Evolutionary conservation across 2,797 vertebrate species (phyloP), one percentile per base, ranked within the genome.

Genomic region (Ptychadena robeensis): DNA sequence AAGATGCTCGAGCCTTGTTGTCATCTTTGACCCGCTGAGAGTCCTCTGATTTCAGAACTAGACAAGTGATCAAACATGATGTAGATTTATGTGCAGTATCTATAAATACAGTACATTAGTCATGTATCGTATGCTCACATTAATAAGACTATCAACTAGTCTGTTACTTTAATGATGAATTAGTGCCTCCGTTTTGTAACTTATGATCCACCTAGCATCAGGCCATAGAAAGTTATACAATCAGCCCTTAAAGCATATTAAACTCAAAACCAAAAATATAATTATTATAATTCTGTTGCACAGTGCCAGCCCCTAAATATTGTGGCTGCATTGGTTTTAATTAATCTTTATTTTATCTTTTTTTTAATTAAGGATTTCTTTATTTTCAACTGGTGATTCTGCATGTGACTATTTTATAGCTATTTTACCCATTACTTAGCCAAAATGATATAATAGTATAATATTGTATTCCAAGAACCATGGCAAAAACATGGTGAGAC

Each of bases 41-140:
- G 35, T 73, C 57, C n/a, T 78, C 37, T 78, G 64, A 38, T 78
- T 40, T 80, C 78, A 72, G 67, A 72, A 71, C 44, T 71, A 80
- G 67, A 80, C 65, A 61, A 59, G 66, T 71, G 28, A 72, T 72
- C 32, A 27, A 61, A 70, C 66, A 70, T 59, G 66, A 70, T 79
- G 77, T 61, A 69, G 67, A 70, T 79, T 78, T 78, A 78, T 78
- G 74, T 25, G 22, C 28, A 32, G 30, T 78, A 63, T 25, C 34
- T 35, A 53, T 28, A 67, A 44, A 66, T 44, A 25, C n/a, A 61
- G 18, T 38, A 44, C n/a, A 61, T 28, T 38, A 44, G 48, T 18
- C 75, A 57, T 63, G 27, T 27, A 48, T 12, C 9, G 38, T 40
- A 48, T 34, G 30, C 1, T 53, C 32, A 64, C 32, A 67, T 48